Evolutionary conservation across 2,113 vertebrate genomes (phyloP).

Genomic region (Hyla sarda): DNA sequence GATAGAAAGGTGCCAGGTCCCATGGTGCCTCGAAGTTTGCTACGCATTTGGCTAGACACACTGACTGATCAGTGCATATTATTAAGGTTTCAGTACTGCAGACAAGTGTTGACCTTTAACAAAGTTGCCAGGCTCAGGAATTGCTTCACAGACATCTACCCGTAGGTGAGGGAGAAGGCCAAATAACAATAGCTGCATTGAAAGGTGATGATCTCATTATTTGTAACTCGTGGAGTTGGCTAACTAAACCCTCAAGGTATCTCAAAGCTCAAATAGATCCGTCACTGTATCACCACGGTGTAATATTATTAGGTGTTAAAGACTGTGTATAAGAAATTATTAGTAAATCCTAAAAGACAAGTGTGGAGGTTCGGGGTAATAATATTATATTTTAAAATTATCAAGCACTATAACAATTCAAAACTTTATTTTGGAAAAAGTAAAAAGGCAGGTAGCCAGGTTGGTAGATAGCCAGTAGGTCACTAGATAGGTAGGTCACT

Average conservation of each 20-base stretch:
- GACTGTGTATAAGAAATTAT: not conserved
- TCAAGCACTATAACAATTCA: too few relatives aligned
- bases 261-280: not conserved
- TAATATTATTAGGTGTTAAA: not conserved
- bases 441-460: too few relatives aligned
- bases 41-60: too few relatives aligned
- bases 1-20: too few relatives aligned
- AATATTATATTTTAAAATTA: too few relatives aligned
- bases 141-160: not conserved
- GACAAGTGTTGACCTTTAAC: not conserved
- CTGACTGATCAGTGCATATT: too few relatives aligned
- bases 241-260: not conserved
- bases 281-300: not conserved
- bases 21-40: too few relatives aligned
- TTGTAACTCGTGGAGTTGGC: not conserved
- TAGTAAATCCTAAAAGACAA: not conserved
- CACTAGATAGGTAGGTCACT: too few relatives aligned
- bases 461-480: too few relatives aligned
- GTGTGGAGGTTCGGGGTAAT: not conserved
- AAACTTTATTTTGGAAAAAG: too few relatives aligned
- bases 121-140: not conserved
- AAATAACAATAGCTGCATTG: not conserved
- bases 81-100: not conserved
- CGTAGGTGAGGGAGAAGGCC: not conserved
- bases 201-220: not conserved